Percentiles rank a stretch among this genome's conserved stretches.
These are phyloP conservation scores for Lepidurus couesii DNA, from an alignment of 1,140 invertebrate genomes.

Conservation along the genomic window DNA sequence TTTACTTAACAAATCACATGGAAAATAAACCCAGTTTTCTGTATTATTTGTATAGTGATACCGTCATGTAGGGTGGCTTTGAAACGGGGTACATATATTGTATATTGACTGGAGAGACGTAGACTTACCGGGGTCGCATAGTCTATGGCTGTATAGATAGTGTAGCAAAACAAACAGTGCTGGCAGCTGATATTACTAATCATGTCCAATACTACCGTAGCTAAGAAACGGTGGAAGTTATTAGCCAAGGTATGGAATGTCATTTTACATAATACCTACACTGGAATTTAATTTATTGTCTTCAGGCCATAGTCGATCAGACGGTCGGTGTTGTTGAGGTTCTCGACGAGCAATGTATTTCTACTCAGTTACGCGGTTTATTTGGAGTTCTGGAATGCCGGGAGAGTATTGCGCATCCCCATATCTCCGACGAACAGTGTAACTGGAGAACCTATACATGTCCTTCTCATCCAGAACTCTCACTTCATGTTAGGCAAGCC, in stretches of 20 bases:
- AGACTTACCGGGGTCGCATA: background rate
- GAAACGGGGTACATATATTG: no score
- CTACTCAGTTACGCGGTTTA: slow-evolving; percentile 11
- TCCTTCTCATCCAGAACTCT: background rate
- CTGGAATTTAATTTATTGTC: background rate
- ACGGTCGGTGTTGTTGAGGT: background rate
- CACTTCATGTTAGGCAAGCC: slow-evolving; percentile 25
- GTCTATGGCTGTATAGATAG: background rate
- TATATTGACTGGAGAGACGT: no score
- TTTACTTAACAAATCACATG: no score
- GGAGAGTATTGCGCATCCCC: background rate
- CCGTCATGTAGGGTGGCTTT: no score
- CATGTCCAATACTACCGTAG: slow-evolving; percentile 1
- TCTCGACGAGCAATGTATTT: background rate
- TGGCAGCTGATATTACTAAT: background rate
- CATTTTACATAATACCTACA: background rate
- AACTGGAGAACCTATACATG: slow-evolving; percentile 27
- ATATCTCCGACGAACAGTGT: background rate
- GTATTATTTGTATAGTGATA: no score
- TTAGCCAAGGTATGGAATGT: slow-evolving; percentile 27
- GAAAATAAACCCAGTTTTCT: no score
- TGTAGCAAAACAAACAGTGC: background rate
- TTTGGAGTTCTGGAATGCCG: slow-evolving; percentile 24
- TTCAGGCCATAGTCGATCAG: background rate
- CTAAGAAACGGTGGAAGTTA: slow-evolving; percentile 32